Percentiles rank a stretch among this genome's conserved stretches.
These are phyloP conservation scores for Mechanitis mazaeus DNA, from an alignment of 2,888 invertebrate species.

Conservation along the genomic window DNA sequence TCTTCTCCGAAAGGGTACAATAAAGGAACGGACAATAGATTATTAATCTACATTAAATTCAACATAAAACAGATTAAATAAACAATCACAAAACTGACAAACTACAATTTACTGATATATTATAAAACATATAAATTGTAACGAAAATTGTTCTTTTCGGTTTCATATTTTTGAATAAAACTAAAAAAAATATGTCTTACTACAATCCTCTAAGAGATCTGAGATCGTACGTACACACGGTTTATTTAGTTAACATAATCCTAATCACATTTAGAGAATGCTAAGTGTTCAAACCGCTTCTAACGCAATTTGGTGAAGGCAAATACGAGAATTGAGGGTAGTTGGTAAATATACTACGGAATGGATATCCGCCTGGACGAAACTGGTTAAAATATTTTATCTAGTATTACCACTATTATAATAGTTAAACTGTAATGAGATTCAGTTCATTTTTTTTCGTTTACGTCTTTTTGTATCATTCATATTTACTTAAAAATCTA, in stretches of 20 bases:
- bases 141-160: no score
- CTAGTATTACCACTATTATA: no score
- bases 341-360: background rate
- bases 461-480: no score
- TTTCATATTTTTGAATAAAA: no score
- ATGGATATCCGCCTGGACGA: background rate
- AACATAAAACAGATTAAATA: background rate
- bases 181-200: no score
- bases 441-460: no score
- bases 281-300: constrained; percentile 17
- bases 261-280: background rate
- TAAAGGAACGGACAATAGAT: background rate
- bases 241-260: background rate
- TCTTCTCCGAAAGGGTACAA: background rate
- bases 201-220: no score
- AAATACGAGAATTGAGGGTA: constrained; percentile 2
- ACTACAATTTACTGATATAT: background rate
- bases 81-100: background rate
- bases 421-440: no score
- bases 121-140: background rate
- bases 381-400: background rate
- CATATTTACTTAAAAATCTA: no score
- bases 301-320: constrained; percentile 24
- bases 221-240: background rate
- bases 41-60: background rate